Evolutionary conservation across 2,888 invertebrate genomes (phyloP).

Genomic region (Lasioglossum morio): DNA sequence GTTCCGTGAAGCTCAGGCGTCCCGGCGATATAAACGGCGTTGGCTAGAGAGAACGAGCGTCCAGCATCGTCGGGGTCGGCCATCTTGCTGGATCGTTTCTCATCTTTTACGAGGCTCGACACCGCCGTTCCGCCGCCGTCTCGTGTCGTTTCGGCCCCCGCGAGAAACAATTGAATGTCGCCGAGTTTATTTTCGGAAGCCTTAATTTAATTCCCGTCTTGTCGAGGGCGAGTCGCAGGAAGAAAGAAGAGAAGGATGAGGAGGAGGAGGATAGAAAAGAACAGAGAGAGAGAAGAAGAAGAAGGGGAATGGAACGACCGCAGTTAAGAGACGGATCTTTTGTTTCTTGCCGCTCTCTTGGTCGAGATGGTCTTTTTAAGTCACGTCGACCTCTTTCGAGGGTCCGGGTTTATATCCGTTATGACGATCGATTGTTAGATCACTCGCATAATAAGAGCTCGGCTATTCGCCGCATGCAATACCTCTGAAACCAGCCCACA

Average conservation of each 20-base stretch:
- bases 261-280: slow-evolving; percentile 32
- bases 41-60: slow-evolving; percentile 40
- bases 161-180: slow-evolving; percentile 80
- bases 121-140: slow-evolving; percentile 60
- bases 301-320: slow-evolving; percentile 60
- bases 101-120: slow-evolving; percentile 78
- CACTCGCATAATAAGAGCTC: slow-evolving; percentile 25
- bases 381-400: slow-evolving; percentile 73
- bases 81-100: slow-evolving; percentile 79
- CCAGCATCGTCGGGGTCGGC: slow-evolving; percentile 66
- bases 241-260: slow-evolving; percentile 41
- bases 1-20: not conserved
- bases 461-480: not conserved
- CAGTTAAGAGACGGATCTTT: slow-evolving; percentile 76
- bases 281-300: slow-evolving; percentile 44
- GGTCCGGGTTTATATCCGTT: slow-evolving; percentile 39
- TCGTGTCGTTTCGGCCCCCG: slow-evolving; percentile 64
- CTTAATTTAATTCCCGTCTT: slow-evolving; percentile 80
- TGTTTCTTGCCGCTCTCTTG: slow-evolving; percentile 74
- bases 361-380: slow-evolving; percentile 79
- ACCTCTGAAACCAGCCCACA: too few species aligned
- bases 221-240: slow-evolving; percentile 37
- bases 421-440: slow-evolving; percentile 60
- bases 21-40: not conserved
- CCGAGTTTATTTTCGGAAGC: slow-evolving; percentile 82